Conservation (phyloP, 2,113 vertebrate species). For the Tupaia chinensis region DNA sequence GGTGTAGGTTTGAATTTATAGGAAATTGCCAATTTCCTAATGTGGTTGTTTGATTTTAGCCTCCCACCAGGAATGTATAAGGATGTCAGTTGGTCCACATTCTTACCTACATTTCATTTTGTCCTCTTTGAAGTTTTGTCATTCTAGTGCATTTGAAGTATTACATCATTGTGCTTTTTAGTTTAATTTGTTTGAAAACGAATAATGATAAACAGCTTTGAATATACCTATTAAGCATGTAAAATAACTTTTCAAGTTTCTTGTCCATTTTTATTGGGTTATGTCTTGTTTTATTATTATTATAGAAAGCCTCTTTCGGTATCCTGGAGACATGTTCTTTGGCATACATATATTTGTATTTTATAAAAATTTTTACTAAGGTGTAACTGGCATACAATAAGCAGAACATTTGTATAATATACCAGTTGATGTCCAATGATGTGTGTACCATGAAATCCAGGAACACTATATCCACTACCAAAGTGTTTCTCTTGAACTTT, state of each 20-base stretch:
- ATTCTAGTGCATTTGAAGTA: not conserved
- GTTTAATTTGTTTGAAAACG: not conserved
- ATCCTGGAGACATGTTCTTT: not conserved
- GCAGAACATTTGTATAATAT: not conserved
- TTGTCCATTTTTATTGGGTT: not conserved
- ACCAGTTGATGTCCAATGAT: not conserved
- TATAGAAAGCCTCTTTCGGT: not conserved
- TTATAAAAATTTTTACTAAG: not conserved
- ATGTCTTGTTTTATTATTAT: not conserved
- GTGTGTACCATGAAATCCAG: not conserved
- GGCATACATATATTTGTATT: not conserved
- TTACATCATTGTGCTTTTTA: not conserved
- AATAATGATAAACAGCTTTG: not conserved
- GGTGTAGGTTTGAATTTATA: not conserved
- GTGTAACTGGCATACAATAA: not conserved
- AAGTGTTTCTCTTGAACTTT: not conserved
- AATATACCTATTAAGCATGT: not conserved
- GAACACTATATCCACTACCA: not conserved
- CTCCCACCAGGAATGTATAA: not conserved
- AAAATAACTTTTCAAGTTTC: not conserved
- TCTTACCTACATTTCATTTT: not conserved
- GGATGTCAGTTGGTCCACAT: not conserved
- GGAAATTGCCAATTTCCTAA: constrained; percentile 13
- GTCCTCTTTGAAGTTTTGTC: not conserved
- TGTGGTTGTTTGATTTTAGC: not conserved